These are phyloP conservation scores for Syngnathus floridae DNA, from an alignment of 2,113 vertebrate genomes.

Conservation along the genomic window DNA sequence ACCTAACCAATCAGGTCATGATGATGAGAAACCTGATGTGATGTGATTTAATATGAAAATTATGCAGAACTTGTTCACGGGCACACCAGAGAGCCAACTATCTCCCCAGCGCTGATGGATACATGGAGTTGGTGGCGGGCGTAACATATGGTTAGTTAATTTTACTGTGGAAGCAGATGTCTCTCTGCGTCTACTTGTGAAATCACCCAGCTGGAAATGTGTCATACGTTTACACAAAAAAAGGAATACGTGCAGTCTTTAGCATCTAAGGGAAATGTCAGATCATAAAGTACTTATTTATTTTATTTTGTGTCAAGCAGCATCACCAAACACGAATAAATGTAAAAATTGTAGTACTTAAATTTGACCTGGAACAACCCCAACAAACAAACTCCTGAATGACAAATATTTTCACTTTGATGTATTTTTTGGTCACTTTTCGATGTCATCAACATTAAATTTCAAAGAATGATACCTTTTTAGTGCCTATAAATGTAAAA, in stretches of 20 bases:
- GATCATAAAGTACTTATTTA: too few relatives aligned
- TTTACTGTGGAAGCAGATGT: conserved; percentile 43
- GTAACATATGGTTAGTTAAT: conserved; percentile 47
- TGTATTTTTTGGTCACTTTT: too few relatives aligned
- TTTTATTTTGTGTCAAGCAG: neutral
- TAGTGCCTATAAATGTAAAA: neutral
- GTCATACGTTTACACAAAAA: conserved; percentile 28
- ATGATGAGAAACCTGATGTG: too few relatives aligned
- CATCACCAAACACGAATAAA: conserved; percentile 2
- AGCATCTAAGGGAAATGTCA: neutral
- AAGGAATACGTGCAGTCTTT: conserved; percentile 25
- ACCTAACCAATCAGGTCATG: too few relatives aligned
- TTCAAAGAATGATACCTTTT: too few relatives aligned
- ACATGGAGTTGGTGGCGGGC: conserved; percentile 10
- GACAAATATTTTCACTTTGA: too few relatives aligned
- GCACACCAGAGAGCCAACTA: conserved; percentile 10
- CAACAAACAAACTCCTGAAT: too few relatives aligned
- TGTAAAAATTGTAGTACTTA: too few relatives aligned
- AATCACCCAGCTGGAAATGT: conserved; percentile 35
- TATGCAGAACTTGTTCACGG: too few relatives aligned
- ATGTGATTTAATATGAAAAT: too few relatives aligned
- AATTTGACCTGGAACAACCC: too few relatives aligned
- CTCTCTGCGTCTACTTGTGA: conserved; percentile 15
- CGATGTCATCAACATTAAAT: too few relatives aligned
- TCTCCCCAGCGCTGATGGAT: conserved; percentile 22